phyloP scores from a whole-genome alignment of 2,113 vertebrate genomes.

The Pionites leucogaster region DNA sequence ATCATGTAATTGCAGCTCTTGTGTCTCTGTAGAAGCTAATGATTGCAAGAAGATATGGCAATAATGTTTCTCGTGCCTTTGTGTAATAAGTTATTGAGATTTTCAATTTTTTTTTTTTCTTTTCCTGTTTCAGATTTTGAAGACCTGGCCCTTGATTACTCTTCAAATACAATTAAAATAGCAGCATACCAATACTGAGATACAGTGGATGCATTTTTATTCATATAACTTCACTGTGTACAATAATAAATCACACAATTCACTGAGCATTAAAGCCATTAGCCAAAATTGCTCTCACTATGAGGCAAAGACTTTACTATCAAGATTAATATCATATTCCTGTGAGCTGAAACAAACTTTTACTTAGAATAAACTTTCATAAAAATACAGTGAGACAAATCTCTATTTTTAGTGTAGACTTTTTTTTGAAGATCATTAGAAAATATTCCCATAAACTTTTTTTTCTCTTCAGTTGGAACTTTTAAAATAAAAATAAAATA shows the following conservation, averaged over 20 bases:
- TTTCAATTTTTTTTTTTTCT: background rate
- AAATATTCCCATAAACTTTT: background rate
- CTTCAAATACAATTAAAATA: constrained; percentile 17
- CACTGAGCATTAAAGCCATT: constrained; percentile 24
- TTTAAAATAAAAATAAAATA: background rate
- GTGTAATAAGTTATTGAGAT: background rate
- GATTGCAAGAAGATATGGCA: background rate
- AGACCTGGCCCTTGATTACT: background rate
- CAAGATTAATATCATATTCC: constrained; percentile 4
- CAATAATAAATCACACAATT: constrained; percentile 30
- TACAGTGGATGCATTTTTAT: background rate
- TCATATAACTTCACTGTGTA: background rate
- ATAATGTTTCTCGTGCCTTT: background rate
- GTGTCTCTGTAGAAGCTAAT: background rate
- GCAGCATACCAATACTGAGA: background rate
- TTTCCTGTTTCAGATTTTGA: background rate
- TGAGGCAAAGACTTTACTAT: background rate
- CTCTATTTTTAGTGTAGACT: background rate
- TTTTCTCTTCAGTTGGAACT: background rate
- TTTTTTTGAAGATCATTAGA: background rate
- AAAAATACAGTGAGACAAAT: background rate
- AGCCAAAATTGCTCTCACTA: constrained; percentile 42
- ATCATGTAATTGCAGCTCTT: background rate
- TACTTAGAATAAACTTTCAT: background rate
- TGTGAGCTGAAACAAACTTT: background rate